phyloP scores from a whole-genome alignment of 2,113 vertebrate species.

The Aepyceros melampus region DNA sequence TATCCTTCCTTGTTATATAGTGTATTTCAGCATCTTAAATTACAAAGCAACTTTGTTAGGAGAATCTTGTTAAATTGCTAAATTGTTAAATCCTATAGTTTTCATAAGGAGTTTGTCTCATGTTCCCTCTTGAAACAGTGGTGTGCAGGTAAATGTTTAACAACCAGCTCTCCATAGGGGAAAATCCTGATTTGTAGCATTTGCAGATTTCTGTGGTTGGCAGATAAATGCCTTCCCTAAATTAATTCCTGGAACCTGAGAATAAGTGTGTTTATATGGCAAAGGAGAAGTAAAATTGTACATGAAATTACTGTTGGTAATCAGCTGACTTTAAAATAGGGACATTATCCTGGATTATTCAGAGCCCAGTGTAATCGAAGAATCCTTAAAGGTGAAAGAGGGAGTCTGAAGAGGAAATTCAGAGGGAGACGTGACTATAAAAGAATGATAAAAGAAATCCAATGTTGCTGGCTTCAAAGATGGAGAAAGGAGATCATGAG shows the following conservation, averaged over 20 bases:
- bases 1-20: background rate
- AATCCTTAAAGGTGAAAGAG: background rate
- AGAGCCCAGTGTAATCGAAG: background rate
- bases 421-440: background rate
- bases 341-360: background rate
- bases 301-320: slow-evolving; percentile 4
- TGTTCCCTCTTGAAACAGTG: background rate
- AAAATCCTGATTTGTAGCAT: background rate
- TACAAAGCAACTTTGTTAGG: slow-evolving; percentile 3
- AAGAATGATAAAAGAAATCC: background rate
- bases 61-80: slow-evolving; percentile 6
- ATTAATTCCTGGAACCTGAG: background rate
- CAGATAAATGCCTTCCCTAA: background rate
- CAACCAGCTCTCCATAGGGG: background rate
- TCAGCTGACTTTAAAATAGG: background rate
- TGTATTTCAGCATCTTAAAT: slow-evolving; percentile 3
- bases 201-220: background rate
- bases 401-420: background rate
- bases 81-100: background rate
- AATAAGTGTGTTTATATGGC: background rate
- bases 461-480: background rate
- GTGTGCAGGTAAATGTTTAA: background rate
- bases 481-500: background rate
- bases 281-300: background rate
- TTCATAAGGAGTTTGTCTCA: background rate